Evolutionary conservation across 1,140 invertebrate species (phyloP).

Genomic region (Drosophila ambigua): DNA sequence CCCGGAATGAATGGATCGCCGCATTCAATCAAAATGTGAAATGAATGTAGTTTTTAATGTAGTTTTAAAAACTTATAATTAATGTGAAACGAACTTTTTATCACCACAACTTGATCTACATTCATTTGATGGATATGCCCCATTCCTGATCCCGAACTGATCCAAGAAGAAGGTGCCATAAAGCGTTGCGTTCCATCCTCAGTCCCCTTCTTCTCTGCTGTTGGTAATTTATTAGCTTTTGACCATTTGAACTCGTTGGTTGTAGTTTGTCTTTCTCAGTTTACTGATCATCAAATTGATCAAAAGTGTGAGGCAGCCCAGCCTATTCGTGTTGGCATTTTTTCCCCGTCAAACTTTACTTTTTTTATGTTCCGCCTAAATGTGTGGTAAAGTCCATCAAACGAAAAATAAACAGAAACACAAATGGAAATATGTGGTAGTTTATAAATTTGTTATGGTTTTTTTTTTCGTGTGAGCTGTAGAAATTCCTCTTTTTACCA

Average conservation of each 20-base stretch:
- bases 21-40: conserved; percentile 75
- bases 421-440: conserved; percentile 35
- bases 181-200: conserved; percentile 36
- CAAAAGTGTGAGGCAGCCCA: conserved; percentile 20
- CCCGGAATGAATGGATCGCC: conserved; percentile 39
- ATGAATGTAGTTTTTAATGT: conserved; percentile 54
- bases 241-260: conserved; percentile 49
- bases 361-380: conserved; percentile 35
- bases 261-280: conserved; percentile 69
- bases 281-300: conserved; percentile 66
- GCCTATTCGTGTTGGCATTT: conserved; percentile 62
- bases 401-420: conserved; percentile 28
- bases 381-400: conserved; percentile 58
- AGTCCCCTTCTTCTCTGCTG: neutral
- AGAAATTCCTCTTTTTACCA: neutral
- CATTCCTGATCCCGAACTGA: conserved; percentile 18
- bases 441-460: conserved; percentile 66
- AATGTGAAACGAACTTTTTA: conserved; percentile 75
- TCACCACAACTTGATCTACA: conserved; percentile 77
- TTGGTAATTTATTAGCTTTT: conserved; percentile 73
- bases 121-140: conserved; percentile 60
- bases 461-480: conserved; percentile 6
- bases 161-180: conserved; percentile 56
- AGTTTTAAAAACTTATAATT: conserved; percentile 79
- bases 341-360: conserved; percentile 24